phyloP scores from a whole-genome alignment of 2,888 invertebrate genomes.

The Eilema sororculum region DNA sequence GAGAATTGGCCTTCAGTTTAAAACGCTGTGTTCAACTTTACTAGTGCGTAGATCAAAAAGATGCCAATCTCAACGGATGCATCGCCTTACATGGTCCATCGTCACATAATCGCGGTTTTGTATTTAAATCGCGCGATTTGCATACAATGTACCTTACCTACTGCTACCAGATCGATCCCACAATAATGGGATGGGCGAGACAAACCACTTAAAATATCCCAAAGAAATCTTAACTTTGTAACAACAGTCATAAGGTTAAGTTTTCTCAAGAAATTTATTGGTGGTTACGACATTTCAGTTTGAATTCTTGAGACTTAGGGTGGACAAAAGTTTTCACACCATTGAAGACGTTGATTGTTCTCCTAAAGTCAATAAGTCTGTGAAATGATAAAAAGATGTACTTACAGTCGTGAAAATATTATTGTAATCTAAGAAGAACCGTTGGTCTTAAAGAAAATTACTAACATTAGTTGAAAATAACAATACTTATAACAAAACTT shows the following conservation, averaged over 20 bases:
- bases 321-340: slow-evolving; percentile 68
- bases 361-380: slow-evolving; percentile 59
- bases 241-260: neutral
- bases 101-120: slow-evolving; percentile 86
- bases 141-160: slow-evolving; percentile 78
- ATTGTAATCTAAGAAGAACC: slow-evolving; percentile 3
- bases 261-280: slow-evolving; percentile 15
- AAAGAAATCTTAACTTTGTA: slow-evolving; percentile 25
- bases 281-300: slow-evolving; percentile 26
- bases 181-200: slow-evolving; percentile 78
- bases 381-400: slow-evolving; percentile 37
- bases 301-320: slow-evolving; percentile 35
- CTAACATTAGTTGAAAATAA: neutral
- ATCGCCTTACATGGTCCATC: slow-evolving; percentile 75
- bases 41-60: slow-evolving; percentile 66
- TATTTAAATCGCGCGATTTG: slow-evolving; percentile 85
- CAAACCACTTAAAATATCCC: slow-evolving; percentile 44
- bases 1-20: neutral
- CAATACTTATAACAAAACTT: neutral
- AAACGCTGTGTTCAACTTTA: slow-evolving; percentile 27
- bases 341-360: slow-evolving; percentile 67
- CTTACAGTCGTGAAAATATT: slow-evolving; percentile 26
- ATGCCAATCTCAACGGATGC: slow-evolving; percentile 79
- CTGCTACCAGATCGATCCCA: slow-evolving; percentile 77
- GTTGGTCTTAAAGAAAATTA: neutral